phyloP scores from a whole-genome alignment of 53 echinoderm and acorn worm species.

The Holothuria scabra region DNA sequence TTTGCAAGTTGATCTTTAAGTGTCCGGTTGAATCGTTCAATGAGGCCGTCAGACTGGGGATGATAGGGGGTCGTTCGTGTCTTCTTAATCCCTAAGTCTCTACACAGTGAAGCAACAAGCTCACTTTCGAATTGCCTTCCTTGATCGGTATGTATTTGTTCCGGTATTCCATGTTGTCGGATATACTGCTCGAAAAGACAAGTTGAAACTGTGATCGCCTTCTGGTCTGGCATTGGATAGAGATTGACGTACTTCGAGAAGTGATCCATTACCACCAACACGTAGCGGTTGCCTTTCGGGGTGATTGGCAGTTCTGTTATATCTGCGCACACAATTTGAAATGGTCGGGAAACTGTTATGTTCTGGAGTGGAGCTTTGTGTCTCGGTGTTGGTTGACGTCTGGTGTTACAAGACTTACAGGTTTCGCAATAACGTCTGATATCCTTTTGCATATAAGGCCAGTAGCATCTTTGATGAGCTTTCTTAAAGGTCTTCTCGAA shows the following conservation, averaged over 20 bases:
- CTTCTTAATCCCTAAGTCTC: slow-evolving; percentile 15
- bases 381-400: slow-evolving; percentile 50
- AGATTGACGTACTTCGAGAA: too few relatives aligned
- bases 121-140: slow-evolving; percentile 54
- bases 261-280: slow-evolving; percentile 61
- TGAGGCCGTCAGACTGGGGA: slow-evolving; percentile 39
- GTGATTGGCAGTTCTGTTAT: too few relatives aligned
- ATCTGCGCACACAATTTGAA: slow-evolving; percentile 61
- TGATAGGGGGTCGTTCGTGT: slow-evolving; percentile 54
- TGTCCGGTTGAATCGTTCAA: slow-evolving; percentile 49
- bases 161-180: slow-evolving; percentile 45
- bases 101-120: slow-evolving; percentile 21
- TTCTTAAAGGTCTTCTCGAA: too few relatives aligned
- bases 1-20: slow-evolving; percentile 48
- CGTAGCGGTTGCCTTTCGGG: slow-evolving; percentile 53
- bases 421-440: slow-evolving; percentile 28
- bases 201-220: slow-evolving; percentile 34
- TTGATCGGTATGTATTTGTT: slow-evolving; percentile 51
- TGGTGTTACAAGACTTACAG: too few relatives aligned
- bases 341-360: too few relatives aligned
- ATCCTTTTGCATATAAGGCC: slow-evolving; percentile 59
- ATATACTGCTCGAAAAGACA: slow-evolving; percentile 51
- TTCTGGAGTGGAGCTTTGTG: slow-evolving; percentile 54
- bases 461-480: slow-evolving; percentile 36
- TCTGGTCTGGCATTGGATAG: slow-evolving; percentile 49